Evolutionary conservation across 2,797 vertebrate species (phyloP), one percentile per base, ranked within the genome.

Genomic region (Rhynchotus rufescens): DNA sequence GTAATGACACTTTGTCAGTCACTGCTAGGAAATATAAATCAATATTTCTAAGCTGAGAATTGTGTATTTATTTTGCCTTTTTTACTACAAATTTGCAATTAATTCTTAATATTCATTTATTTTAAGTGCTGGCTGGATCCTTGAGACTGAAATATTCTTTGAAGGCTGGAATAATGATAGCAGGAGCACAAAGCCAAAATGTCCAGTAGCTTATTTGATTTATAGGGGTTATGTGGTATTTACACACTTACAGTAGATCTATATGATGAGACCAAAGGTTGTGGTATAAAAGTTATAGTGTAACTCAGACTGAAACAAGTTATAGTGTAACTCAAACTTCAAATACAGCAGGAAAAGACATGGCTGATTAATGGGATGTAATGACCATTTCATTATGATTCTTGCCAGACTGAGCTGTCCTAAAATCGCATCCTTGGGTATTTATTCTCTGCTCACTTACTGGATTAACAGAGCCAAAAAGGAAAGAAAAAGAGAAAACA

Each of bases 61-160:
- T 57, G 15, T 65, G 0, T 64, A 65, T 81, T 93, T 92, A 69
- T 81, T 91, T 90, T 78, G 8, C 28, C 34, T 80, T 73, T 80
- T 94, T 61, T 67, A 80, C 89, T 79, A 80, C 69, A 67, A 76
- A 52, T 87, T 52, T 73, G 21, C 38, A 86, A 56, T 49, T 30
- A 66, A 75, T 73, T 80, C n/a, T 80, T 90, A 89, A 66, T 79
- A 45, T 6, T 47, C 85, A 71, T 88, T 92, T 93, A 83, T 89
- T 93, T 90, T 88, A 93, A 64, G 54, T 90, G n/a, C 52, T 57
- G 30, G 23, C 47, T 74, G 56, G 56, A 60, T 51, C 44, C 72
- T 69, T 72, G 66, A 88, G 71, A 40, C 25, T 36, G 73, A 83
- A 80, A 66, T 80, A 56, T 10, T 84, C 38, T 62, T 72, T 76